These are phyloP conservation scores for Ariopsis seemanni DNA, from an alignment of 2,113 vertebrate genomes.

Conservation along the genomic window DNA sequence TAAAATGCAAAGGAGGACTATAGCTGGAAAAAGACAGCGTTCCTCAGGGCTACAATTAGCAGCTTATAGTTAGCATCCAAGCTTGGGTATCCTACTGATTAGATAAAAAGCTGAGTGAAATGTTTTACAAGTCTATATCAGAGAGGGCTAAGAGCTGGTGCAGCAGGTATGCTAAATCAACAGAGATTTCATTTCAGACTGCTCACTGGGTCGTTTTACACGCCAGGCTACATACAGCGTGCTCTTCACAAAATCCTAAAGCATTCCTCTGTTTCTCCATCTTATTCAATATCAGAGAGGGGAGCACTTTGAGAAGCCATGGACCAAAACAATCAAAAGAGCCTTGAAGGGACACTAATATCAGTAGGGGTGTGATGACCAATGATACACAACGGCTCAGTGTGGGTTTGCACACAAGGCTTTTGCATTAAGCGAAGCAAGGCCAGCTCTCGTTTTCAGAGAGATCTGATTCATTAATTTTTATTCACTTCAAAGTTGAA, in stretches of 20 bases:
- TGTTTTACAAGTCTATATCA: neutral
- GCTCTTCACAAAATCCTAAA: neutral
- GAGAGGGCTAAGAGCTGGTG: neutral
- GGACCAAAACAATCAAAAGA: neutral
- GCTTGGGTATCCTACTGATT: neutral
- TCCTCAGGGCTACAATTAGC: slow-evolving; percentile 31
- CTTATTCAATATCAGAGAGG: no score
- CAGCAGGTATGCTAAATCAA: neutral
- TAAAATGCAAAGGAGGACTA: slow-evolving; percentile 13
- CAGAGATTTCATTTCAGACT: neutral
- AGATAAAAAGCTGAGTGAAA: neutral
- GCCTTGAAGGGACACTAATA: neutral
- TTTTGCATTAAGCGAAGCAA: neutral
- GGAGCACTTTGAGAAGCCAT: neutral
- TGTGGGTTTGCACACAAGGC: neutral
- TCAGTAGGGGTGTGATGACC: neutral
- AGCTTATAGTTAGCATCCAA: slow-evolving; percentile 11
- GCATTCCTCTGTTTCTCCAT: neutral
- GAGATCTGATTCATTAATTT: neutral
- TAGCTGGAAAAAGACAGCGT: neutral
- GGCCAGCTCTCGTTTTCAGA: neutral
- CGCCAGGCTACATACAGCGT: neutral
- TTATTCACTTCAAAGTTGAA: neutral
- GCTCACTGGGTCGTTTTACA: neutral
- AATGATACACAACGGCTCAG: neutral